phyloP scores from a whole-genome alignment of 2,797 vertebrate genomes.

The Pagetopsis macropterus region DNA sequence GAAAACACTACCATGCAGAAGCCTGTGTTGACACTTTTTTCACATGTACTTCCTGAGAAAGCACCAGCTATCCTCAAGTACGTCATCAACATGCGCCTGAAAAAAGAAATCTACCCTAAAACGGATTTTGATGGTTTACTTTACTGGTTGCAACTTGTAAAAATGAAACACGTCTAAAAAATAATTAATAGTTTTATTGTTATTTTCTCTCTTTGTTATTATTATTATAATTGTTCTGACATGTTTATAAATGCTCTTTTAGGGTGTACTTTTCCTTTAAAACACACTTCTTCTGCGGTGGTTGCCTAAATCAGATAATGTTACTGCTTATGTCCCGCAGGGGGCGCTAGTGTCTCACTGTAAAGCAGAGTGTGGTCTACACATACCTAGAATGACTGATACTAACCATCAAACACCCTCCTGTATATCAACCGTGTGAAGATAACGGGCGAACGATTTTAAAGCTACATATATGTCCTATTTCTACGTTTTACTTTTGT shows the following conservation, averaged over 20 bases:
- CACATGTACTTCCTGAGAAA: too few relatives aligned
- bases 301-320: too few relatives aligned
- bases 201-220: not conserved
- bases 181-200: not conserved
- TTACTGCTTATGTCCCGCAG: slow-evolving; percentile 51
- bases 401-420: not conserved
- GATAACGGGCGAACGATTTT: not conserved
- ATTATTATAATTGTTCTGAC: not conserved
- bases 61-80: not conserved
- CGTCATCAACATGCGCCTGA: slow-evolving; percentile 44
- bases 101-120: not conserved
- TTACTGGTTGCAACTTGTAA: too few relatives aligned
- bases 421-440: not conserved
- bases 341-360: slow-evolving; percentile 50
- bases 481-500: not conserved
- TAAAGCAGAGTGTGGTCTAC: slow-evolving; percentile 20
- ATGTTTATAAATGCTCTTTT: not conserved
- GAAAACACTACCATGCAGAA: rapidly evolving
- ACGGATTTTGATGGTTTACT: too few relatives aligned
- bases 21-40: not conserved
- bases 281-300: not conserved
- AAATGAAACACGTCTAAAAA: too few relatives aligned
- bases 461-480: not conserved
- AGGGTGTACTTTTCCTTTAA: slow-evolving; percentile 3
- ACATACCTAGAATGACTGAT: not conserved